Conservation (phyloP, 2,888 invertebrate species). For the Germaria angustata region DNA sequence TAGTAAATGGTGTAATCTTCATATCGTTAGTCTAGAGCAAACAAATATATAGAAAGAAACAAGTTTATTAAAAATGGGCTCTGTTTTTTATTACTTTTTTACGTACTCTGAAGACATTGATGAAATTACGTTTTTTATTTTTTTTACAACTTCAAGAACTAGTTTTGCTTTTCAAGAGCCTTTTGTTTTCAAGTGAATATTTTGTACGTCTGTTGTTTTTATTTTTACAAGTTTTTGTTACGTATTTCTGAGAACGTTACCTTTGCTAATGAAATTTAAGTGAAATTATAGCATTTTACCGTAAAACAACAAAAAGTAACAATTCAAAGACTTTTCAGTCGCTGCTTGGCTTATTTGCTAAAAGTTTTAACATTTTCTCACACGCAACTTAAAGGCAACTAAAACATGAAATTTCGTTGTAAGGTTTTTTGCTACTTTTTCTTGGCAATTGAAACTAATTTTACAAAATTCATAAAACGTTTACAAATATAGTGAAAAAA, state of each 20-base stretch:
- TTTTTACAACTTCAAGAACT: slow-evolving; percentile 1
- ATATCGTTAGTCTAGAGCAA: neutral
- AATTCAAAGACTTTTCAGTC: slow-evolving; percentile 53
- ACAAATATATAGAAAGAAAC: slow-evolving; percentile 23
- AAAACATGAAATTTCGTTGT: neutral
- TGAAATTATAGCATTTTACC: slow-evolving; percentile 66
- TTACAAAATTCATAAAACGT: neutral
- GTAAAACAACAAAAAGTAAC: slow-evolving; percentile 32
- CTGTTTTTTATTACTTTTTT: neutral
- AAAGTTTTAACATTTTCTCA: slow-evolving; percentile 64
- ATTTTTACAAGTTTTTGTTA: slow-evolving; percentile 45
- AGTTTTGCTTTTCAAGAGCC: slow-evolving; percentile 50
- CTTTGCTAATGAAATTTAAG: slow-evolving; percentile 65
- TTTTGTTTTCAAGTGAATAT: slow-evolving; percentile 29
- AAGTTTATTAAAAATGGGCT: slow-evolving; percentile 47
- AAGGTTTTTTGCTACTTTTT: neutral
- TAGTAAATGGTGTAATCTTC: slow-evolving; percentile 2
- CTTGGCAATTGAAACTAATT: neutral
- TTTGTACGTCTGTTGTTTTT: slow-evolving; percentile 12
- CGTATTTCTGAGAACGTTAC: slow-evolving; percentile 42
- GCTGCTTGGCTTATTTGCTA: slow-evolving; percentile 20
- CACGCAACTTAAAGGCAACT: slow-evolving; percentile 55
- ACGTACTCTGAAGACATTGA: neutral
- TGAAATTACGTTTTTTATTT: neutral
- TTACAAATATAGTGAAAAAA: neutral